A percentile compares a stretch with the other conserved stretches of the same genome.
phyloP scores from a whole-genome alignment of 1,140 invertebrate genomes.

The Neodiprion pinetum region DNA sequence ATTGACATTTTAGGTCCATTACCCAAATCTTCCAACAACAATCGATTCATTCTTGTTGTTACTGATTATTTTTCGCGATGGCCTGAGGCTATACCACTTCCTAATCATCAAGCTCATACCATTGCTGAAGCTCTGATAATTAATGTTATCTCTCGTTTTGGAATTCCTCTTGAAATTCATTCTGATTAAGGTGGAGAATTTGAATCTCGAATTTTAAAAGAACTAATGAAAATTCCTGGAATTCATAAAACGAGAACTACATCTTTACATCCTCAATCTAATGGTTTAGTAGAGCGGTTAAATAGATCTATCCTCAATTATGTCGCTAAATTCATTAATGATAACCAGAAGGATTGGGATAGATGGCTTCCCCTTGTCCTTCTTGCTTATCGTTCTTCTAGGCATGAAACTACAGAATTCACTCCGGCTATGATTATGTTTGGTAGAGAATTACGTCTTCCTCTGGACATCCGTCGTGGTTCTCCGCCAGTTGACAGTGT shows the following conservation, averaged over 20 bases:
- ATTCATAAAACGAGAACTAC: too few relatives aligned
- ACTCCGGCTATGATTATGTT: neutral
- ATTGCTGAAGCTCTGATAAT: neutral
- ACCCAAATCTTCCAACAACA: neutral
- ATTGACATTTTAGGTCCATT: neutral
- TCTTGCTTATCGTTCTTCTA: neutral
- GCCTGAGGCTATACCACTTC: slow-evolving; percentile 46
- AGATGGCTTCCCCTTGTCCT: neutral
- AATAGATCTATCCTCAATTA: neutral
- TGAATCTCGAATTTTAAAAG: too few relatives aligned
- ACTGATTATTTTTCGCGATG: slow-evolving; percentile 53
- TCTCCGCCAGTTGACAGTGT: too few relatives aligned
- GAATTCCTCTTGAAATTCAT: too few relatives aligned
- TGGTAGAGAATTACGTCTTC: neutral
- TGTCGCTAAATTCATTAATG: neutral
- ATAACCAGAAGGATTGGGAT: neutral
- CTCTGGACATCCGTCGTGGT: neutral
- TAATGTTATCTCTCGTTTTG: too few relatives aligned
- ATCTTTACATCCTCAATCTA: neutral
- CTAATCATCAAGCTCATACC: slow-evolving; percentile 46
- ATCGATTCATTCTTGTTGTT: neutral
- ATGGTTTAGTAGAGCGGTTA: too few relatives aligned
- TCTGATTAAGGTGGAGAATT: too few relatives aligned
- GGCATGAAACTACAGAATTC: neutral
- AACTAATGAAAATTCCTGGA: too few relatives aligned